phyloP scores from a whole-genome alignment of 2,113 vertebrate species.

The Gadus chalcogrammus region DNA sequence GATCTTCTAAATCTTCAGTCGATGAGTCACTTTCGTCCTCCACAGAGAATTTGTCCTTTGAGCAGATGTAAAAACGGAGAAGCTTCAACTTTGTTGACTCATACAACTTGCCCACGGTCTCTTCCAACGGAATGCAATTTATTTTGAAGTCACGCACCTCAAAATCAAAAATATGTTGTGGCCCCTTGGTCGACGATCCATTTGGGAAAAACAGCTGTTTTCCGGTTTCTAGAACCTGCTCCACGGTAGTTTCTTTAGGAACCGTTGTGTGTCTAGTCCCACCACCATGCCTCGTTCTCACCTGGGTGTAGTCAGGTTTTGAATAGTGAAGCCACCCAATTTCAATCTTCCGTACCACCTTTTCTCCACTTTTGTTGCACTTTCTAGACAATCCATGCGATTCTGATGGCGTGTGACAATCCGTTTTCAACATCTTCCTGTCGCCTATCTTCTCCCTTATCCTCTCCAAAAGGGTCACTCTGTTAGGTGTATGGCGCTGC shows the following conservation, averaged over 20 bases:
- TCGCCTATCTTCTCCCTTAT: too few relatives aligned
- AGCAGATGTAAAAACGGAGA: not conserved
- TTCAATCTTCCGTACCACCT: not conserved
- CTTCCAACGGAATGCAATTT: not conserved
- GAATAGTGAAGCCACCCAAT: not conserved
- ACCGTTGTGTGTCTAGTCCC: not conserved
- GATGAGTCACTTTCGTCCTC: too few relatives aligned
- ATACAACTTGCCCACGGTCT: not conserved
- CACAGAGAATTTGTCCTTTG: not conserved
- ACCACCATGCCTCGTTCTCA: not conserved
- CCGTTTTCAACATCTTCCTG: too few relatives aligned
- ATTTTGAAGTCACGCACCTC: not conserved
- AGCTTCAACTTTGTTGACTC: not conserved
- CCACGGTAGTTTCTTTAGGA: not conserved
- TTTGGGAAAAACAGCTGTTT: not conserved
- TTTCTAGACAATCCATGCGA: not conserved
- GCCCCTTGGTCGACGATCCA: not conserved
- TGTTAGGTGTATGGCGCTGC: too few relatives aligned
- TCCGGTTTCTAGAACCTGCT: not conserved
- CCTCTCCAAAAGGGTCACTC: too few relatives aligned
- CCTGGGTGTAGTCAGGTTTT: not conserved
- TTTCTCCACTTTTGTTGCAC: not conserved
- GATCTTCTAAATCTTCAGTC: too few relatives aligned
- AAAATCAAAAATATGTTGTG: not conserved
- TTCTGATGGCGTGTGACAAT: too few relatives aligned